Evolutionary conservation across 2,113 vertebrate genomes (phyloP), one percentile per base, ranked within the genome.

Genomic region (Crypturellus undulatus): DNA sequence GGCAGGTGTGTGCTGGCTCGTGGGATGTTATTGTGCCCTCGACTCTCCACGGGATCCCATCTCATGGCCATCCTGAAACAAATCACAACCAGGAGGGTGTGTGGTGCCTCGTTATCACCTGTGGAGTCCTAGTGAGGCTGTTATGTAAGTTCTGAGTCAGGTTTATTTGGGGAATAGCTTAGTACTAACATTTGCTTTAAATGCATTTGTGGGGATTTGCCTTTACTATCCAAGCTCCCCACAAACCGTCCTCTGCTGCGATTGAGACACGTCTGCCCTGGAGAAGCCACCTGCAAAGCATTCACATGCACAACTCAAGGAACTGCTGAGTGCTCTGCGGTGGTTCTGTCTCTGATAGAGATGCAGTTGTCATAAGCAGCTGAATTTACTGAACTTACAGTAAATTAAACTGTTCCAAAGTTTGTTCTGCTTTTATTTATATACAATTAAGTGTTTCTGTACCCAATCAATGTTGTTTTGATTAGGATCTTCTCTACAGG

Each of bases 231-330:
- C 49, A 64, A 43, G 30, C n/a, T 81, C 24, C 60, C 19, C 59
- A 56, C 90, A 92, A 80, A 59, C 68, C 49, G 67, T 65, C 69
- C 45, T 87, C 60, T 68, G 45, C 2, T 34, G 70, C 20, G 77
- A 69, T 30, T 84, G 81, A 58, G 80, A 38, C 16, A 9, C 6
- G 73, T 32, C 34, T 65, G 70, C 54, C 32, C 12, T 0, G 40
- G 56, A 84, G 69, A 52, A 70, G 56, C 59, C 87, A 89, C 60
- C 92, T 93, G 92, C 90, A 81, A 38, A 3, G 16, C 73, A 84
- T 70, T 36, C 60, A 19, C 73, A 84, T 70, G 30, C 60, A 65
- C 51, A 70, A 49, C 59, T 32, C 59, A 45, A 54, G 16, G 83
- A 36, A 5, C 56, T 26, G 38, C n/a, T 47, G 17, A 36, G 77